Base-by-base conservation (phyloP, 2,113 vertebrate species). In the Gnathonemus longibarbis region DNA sequence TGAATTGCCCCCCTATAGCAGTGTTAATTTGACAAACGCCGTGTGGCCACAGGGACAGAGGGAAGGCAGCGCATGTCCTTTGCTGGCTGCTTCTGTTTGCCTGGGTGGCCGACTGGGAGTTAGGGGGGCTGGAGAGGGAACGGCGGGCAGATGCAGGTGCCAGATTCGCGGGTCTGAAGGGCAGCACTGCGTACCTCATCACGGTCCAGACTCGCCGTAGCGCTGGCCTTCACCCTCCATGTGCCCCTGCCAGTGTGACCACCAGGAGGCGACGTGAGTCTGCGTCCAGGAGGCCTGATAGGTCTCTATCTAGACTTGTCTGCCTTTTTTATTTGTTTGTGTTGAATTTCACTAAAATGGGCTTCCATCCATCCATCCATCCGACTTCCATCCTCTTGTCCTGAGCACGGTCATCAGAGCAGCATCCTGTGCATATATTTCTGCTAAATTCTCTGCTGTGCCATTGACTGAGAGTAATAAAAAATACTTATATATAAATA, bases 201-300 rank as follows among this genome's bases (percentile, higher is more conserved):
- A 96, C 97, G 2, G 97, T 98, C 91, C 96, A 95, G 89, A 97
- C 97, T 0, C 97, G 97, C 91, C 98, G 98, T 95, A 97, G 97
- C 0, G 97, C 98, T 0, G 98, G 97, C 46, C 95, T 95, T 0
- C 98, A 97, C 62, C 97, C 98, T 46, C 91, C 96, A 92, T 98
- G 97, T 7, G 90, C 94, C 0, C 89, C 94, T 0, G 95, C 97
- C 91, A 97, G 97, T 2, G 96, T 98, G 93, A 98, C 96, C n/a
- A 99, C 98, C 93, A 97, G 95, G 89, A 98, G 98, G 91, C 97
- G 97, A 48, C 97, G 97, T 98, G 93, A 97, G 97, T 95, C n/a
- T 13, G 13, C 1, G 7, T 52, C 70, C 11, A 39, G 24, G 2
- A 19, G 48, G 27, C 27, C 15, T 2, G n/a, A 9, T 77, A 17